A percentile compares a stretch with the other conserved stretches of the same genome.
Evolutionary conservation across 2,888 invertebrate species (phyloP).

Genomic region (Petrolisthes manimaculis): DNA sequence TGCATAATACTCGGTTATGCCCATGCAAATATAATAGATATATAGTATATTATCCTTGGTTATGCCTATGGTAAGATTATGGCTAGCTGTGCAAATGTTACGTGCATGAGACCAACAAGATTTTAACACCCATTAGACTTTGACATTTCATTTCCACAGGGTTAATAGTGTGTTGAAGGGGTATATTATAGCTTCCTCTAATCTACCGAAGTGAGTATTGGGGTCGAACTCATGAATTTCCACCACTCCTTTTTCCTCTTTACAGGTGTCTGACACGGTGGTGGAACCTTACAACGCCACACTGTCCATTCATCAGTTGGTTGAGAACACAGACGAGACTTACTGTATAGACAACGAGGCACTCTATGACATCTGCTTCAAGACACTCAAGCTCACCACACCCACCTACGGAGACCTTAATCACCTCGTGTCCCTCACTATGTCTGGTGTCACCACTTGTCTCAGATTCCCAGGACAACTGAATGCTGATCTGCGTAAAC

Average conservation of each 20-base stretch:
- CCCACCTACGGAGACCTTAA: slow-evolving; percentile 74
- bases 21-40: too few relatives aligned
- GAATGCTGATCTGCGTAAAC: slow-evolving; percentile 73
- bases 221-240: too few relatives aligned
- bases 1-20: too few relatives aligned
- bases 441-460: slow-evolving; percentile 72
- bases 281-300: slow-evolving; percentile 75
- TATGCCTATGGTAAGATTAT: too few relatives aligned
- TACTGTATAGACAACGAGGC: slow-evolving; percentile 75
- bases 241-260: neutral
- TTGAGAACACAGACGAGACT: slow-evolving; percentile 74
- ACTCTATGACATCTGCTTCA: slow-evolving; percentile 74
- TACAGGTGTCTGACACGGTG: slow-evolving; percentile 68
- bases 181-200: too few relatives aligned
- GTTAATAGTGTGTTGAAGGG: too few relatives aligned
- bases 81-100: too few relatives aligned
- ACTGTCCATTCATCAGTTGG: slow-evolving; percentile 73
- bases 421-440: slow-evolving; percentile 70
- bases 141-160: too few relatives aligned
- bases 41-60: too few relatives aligned
- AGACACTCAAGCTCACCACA: slow-evolving; percentile 73
- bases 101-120: too few relatives aligned
- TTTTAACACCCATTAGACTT: too few relatives aligned
- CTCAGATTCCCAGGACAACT: slow-evolving; percentile 75
- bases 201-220: too few relatives aligned